phyloP scores from a whole-genome alignment of 2,797 vertebrate species.

The Gobionotothen gibberifrons region DNA sequence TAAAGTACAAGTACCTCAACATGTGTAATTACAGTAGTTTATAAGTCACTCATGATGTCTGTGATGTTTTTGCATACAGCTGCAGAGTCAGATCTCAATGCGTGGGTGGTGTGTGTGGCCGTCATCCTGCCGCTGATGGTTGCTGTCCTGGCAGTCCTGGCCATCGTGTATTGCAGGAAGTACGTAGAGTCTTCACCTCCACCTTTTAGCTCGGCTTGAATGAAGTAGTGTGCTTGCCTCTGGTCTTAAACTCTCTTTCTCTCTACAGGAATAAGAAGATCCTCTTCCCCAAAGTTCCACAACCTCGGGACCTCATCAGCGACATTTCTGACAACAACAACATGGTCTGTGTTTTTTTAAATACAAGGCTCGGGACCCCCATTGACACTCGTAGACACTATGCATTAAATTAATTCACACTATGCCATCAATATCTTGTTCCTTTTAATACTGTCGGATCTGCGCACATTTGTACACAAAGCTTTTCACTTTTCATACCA shows the following conservation, averaged over 20 bases:
- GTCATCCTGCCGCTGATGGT: slow-evolving; percentile 43
- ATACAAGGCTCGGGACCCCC: no score
- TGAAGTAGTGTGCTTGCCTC: background rate
- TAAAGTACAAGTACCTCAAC: no score
- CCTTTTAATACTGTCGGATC: no score
- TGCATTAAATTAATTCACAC: no score
- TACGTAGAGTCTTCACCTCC: slow-evolving; percentile 26
- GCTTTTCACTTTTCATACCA: no score
- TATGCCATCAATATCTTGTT: no score
- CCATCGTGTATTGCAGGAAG: slow-evolving; percentile 50
- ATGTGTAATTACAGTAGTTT: no score
- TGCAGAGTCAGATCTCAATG: accelerated
- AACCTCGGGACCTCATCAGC: slow-evolving; percentile 62
- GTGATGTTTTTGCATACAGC: slow-evolving; percentile 27
- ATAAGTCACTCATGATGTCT: background rate
- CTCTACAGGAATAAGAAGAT: slow-evolving; percentile 57
- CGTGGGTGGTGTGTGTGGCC: accelerated
- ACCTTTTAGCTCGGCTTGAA: background rate
- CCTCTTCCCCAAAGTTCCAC: slow-evolving; percentile 64
- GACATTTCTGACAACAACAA: slow-evolving; percentile 63
- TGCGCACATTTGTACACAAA: no score
- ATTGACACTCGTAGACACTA: no score
- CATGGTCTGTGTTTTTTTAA: slow-evolving; percentile 41
- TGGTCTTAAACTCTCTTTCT: slow-evolving; percentile 21
- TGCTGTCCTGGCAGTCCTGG: slow-evolving; percentile 11